Base-by-base conservation (phyloP, 2,113 vertebrate species). In the Leuciscus idus region DNA sequence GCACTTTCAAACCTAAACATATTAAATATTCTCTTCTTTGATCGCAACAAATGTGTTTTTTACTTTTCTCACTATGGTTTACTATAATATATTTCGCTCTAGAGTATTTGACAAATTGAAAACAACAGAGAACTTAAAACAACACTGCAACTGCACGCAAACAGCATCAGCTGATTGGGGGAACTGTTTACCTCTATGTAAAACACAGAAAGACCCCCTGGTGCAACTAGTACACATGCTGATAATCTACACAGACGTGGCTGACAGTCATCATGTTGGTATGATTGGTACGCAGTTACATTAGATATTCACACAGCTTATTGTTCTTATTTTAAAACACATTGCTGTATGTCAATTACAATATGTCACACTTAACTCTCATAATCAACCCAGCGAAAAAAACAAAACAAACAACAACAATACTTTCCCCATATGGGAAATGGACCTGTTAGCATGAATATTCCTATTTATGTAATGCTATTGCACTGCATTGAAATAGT, bases 21-120 rank as follows among this genome's bases (percentile, higher is more conserved):
- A 92, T 92, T 91, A 93, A 95, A 93, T 93, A 93, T 93, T 93
- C 90, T 81, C 91, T 74, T 23, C 92, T 94, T 94, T 93, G 92
- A 93, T 93, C 90, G 85, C 46, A 85, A 46, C 68, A 89, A 87
- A 89, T 88, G 84, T 89, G 90, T 91, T 81, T 91, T 91, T 91
- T 90, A 61, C 33, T 85, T 90, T 81, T 87, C 84, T 68, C 73
- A 26, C 61, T 43, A 62, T 83, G 85, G 52, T 90, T 90, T 89
- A 76, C 85, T 90, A 89, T 88, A 86, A 90, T 91, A 88, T 59
- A 79, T 91, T 88, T 92, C 74, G 88, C 88, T 86, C 87, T 79
- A 84, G 88, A 91, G 64, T 87, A 88, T 87, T 83, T 26, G 83
- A 88, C 87, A 89, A 64, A 86, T 30, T 81, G 84, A 86, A 90